Evolutionary conservation across 1,140 invertebrate species (phyloP), one percentile per base, ranked within the genome.

Genomic region (Drosophila sulfurigaster): DNA sequence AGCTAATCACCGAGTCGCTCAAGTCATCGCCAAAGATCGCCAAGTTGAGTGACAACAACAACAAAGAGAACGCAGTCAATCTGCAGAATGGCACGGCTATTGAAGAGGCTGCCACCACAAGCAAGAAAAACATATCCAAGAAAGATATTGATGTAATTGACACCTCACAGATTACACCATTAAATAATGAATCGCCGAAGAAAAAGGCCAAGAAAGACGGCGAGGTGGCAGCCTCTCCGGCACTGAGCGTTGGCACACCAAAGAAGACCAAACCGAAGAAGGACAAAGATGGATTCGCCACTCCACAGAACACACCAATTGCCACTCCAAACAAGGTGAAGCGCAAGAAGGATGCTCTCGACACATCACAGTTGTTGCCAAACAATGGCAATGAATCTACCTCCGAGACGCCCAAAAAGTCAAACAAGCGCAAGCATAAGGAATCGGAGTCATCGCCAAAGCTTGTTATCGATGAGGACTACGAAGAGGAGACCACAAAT

Each of bases 21-120:
- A 13, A 15, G 13, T 73, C 70, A n/a, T 56, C 70, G 4, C 52
- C 5, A 30, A 63, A 63, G 59, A 51, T 56, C 70, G 6, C 52
- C 5, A 30, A 63, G 38, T 46, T 38, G 49, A 2, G 11, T n/a
- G 1, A 25, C 20, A 62, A 51, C 3, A n/a, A 3, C 6, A 15
- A 32, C 30, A 62, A 59, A 30, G 7, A 46, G 8, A 6, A 20
- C 15, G 2, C 8, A 3, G 15, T 5, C 45, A 13, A 5, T 5
- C 10, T n/a, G 2, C 1, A 10, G 8, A 46, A 46, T n/a, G 28
- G 11, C 38, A 8, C 10, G 6, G 11, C 10, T 11, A 35, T 2
- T 3, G 28, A 45, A 1, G 58, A 70, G 32, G 0, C 13, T 8
- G n/a, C 10, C 7, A 16, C 56, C 30, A 35, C 56, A 1, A 38